Conservation (phyloP, 2,888 invertebrate genomes). For the Villa cingulata region DNA sequence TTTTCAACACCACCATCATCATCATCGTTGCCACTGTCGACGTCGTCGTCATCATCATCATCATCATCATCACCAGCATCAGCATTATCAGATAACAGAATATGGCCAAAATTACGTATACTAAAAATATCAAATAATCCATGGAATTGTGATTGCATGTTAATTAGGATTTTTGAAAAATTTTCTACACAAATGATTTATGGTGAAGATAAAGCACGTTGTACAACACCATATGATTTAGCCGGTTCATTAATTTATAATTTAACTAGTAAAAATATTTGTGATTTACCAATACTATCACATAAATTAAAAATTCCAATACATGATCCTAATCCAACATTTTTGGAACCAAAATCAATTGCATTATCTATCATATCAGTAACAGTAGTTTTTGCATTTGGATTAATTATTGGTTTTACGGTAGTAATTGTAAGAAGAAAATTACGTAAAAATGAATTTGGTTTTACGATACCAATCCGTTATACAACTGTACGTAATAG, state of each 20-base stretch:
- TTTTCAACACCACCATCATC: too few species aligned
- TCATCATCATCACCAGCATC: not conserved
- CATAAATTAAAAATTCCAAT: slow-evolving; percentile 5
- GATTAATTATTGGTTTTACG: slow-evolving; percentile 16
- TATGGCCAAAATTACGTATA: slow-evolving; percentile 37
- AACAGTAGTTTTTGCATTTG: slow-evolving; percentile 13
- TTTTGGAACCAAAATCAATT: slow-evolving; percentile 14
- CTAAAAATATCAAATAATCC: slow-evolving; percentile 49
- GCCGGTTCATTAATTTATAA: slow-evolving; percentile 25
- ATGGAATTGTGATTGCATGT: slow-evolving; percentile 48
- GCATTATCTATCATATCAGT: slow-evolving; percentile 15
- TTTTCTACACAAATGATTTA: not conserved
- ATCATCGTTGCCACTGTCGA: too few species aligned
- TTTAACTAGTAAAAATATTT: slow-evolving; percentile 17
- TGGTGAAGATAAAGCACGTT: slow-evolving; percentile 20
- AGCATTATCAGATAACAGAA: not conserved
- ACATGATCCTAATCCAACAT: slow-evolving; percentile 5
- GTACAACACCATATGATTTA: slow-evolving; percentile 28
- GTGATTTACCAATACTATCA: slow-evolving; percentile 6
- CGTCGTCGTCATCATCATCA: not conserved
- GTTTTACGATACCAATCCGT: slow-evolving; percentile 13
- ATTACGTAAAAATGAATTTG: slow-evolving; percentile 9
- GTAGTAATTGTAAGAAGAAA: slow-evolving; percentile 13
- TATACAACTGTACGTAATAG: slow-evolving; percentile 17
- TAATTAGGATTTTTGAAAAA: slow-evolving; percentile 27